Conservation (phyloP, 2,113 vertebrate genomes). For the Clarias gariepinus region DNA sequence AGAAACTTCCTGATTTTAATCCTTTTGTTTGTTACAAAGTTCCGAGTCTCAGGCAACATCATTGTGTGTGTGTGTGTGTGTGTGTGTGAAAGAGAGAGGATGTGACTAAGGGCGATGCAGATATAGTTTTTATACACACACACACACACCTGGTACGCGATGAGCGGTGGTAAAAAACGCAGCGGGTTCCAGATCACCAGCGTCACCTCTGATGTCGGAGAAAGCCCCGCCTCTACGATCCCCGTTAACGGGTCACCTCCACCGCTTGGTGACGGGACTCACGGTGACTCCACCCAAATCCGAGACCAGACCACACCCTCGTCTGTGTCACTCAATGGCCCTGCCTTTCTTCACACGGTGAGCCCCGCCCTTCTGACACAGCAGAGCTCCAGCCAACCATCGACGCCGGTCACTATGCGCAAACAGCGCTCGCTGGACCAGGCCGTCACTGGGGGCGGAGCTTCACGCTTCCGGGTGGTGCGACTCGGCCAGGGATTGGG, state of each 20-base stretch:
- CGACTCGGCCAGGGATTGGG: conserved; percentile 74
- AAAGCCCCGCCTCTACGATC: conserved; percentile 24
- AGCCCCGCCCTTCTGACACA: conserved; percentile 33
- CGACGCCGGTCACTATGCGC: conserved; percentile 59
- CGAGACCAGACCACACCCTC: conserved; percentile 3
- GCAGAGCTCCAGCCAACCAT: conserved; percentile 68
- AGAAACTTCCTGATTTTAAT: background rate
- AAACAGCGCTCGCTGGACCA: conserved; percentile 56
- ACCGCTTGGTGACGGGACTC: background rate
- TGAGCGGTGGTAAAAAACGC: conserved; percentile 81
- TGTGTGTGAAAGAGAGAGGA: background rate
- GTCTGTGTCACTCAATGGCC: conserved; percentile 50
- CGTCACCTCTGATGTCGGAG: conserved; percentile 75
- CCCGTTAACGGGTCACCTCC: background rate
- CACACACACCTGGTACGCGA: conserved; percentile 50
- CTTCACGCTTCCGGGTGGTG: conserved; percentile 82
- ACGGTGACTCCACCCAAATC: background rate
- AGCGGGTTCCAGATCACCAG: conserved; percentile 90
- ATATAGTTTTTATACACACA: background rate
- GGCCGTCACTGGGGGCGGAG: conserved; percentile 33
- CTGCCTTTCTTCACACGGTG: conserved; percentile 25
- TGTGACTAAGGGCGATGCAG: conserved; percentile 18
- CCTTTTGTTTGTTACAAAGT: background rate
- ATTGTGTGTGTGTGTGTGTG: background rate
- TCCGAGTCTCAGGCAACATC: background rate